Percentiles rank a stretch among this genome's conserved stretches.
Conservation (phyloP, 30 jellyfish, hydroid and myxozoan species). For the Cassiopea andromeda region DNA sequence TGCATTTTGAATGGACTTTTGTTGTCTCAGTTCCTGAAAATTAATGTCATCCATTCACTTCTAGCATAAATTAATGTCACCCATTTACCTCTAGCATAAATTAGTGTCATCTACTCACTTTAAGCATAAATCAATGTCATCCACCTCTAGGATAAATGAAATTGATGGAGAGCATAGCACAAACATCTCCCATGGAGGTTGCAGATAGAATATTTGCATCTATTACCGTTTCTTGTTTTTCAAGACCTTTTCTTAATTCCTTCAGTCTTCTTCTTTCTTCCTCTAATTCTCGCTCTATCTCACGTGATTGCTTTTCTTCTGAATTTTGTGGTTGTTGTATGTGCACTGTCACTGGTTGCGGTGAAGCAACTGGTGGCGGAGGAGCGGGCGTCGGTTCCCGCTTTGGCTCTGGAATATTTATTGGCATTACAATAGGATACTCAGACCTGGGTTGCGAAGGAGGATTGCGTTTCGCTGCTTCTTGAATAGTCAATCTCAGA, state of each 20-base stretch:
- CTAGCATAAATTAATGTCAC: neutral
- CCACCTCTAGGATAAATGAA: too few relatives aligned
- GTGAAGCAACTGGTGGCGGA: slow-evolving; percentile 70
- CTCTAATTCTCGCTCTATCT: slow-evolving; percentile 52
- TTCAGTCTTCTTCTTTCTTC: slow-evolving; percentile 82
- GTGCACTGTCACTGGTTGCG: slow-evolving; percentile 69
- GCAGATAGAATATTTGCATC: too few relatives aligned
- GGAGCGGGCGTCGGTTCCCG: slow-evolving; percentile 78
- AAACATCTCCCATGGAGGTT: too few relatives aligned
- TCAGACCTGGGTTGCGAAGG: slow-evolving; percentile 49
- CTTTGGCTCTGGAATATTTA: slow-evolving; percentile 54
- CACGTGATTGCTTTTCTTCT: slow-evolving; percentile 33
- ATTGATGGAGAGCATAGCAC: too few relatives aligned
- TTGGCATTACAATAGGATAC: slow-evolving; percentile 56
- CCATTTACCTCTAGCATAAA: too few relatives aligned
- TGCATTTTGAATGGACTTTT: slow-evolving; percentile 83
- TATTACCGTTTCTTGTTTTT: slow-evolving; percentile 88
- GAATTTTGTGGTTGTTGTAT: slow-evolving; percentile 74
- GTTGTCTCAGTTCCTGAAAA: slow-evolving; percentile 75
- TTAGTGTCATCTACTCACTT: too few relatives aligned
- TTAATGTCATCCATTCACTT: neutral
- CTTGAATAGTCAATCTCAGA: slow-evolving; percentile 58
- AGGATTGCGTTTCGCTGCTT: slow-evolving; percentile 60
- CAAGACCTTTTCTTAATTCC: slow-evolving; percentile 81
- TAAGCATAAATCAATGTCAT: too few relatives aligned